Base-by-base conservation (phyloP, 2,888 invertebrate species). In the Eristalis tenax region DNA sequence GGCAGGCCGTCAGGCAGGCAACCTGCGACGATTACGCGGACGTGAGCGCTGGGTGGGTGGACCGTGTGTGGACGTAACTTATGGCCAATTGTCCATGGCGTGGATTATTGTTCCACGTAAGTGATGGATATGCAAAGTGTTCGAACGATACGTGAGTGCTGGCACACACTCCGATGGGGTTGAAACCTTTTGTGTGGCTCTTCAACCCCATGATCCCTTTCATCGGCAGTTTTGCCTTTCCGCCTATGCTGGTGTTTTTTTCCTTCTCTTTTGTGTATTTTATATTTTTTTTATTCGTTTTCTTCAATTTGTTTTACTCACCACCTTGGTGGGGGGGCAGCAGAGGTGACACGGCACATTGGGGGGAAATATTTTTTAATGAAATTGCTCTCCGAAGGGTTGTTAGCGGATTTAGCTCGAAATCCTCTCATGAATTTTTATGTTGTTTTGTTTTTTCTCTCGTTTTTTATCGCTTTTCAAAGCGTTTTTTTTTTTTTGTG, bases 361-460 rank as follows among this genome's bases (percentile, higher is more conserved):
- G 56, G 40, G 81, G 65, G 82, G 69, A 35, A 57, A 50, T 66
- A 38, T 63, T 64, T 73, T 83, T 71, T 69, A 87, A 87, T 87
- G 83, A 76, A 87, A 87, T 87, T 87, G 79, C 83, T 76, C 87
- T 87, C 87, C 59, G 71, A 83, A 87, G 87, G 87, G 87, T 87
- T 83, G 87, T 87, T 87, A 87, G 87, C 87, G 83, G 87, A 87
- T 87, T 87, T 80, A 40, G 73, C 50, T 50, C 61, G 68, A 73
- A 80, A 83, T 83, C 79, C 87, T 87, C 80, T 83, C 87, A 87
- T 87, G 87, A 83, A 87, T 87, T 87, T 83, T 87, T 87, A 87
- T 87, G 74, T 71, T 77, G 73, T 73, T 43, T 50, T 65, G n/a
- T 74, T 70, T 64, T 69, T 15, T 15, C 18, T 13, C 32, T 5